Base-by-base conservation (phyloP, 2,888 invertebrate species). In the Amphipoea lucens region DNA sequence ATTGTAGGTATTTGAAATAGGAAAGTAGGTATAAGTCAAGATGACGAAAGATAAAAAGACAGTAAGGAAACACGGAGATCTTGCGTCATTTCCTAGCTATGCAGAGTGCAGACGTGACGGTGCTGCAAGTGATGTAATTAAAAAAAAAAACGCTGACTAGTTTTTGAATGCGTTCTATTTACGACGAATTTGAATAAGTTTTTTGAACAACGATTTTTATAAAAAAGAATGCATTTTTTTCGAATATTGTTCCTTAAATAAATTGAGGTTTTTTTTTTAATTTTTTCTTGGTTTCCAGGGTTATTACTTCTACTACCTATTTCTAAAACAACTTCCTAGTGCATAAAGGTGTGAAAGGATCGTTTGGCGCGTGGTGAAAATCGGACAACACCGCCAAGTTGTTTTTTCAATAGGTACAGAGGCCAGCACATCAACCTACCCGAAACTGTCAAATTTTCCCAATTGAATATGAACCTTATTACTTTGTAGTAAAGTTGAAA, bases 1-100 rank as follows among this genome's bases (percentile, higher is more conserved):
- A 62, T 14, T 14, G 14, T n/a, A 57, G 17, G 5, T 17, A 40
- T n/a, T n/a, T n/a, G 29, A 57, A 57, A 42, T 42, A 60, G 23
- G 57, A 85, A 74, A 80, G 70, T 72, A 74, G 12, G n/a, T 36
- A 5, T 36, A 78, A 29, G 29, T 1, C 29, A 29, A 70, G 67
- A 86, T 73, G 68, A 67, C 65, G 57, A 42, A 36, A 76, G 60
- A 76, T 60, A 82, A 76, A 84, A 84, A 80, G 62, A 73, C 71
- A 84, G 67, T 74, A 83, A 72, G 84, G 81, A 84, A 86, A 74
- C 74, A 62, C n/a, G 12, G 42, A 74, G 73, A 42, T n/a, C 11
- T 87, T 80, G 82, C 87, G 78, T 87, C 87, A 88, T 36, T 82
- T 87, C 87, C 77, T 74, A 76, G 17, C 79, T 76, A 85, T 66